phyloP scores from a whole-genome alignment of 2,113 vertebrate species.

The Myocastor coypus region DNA sequence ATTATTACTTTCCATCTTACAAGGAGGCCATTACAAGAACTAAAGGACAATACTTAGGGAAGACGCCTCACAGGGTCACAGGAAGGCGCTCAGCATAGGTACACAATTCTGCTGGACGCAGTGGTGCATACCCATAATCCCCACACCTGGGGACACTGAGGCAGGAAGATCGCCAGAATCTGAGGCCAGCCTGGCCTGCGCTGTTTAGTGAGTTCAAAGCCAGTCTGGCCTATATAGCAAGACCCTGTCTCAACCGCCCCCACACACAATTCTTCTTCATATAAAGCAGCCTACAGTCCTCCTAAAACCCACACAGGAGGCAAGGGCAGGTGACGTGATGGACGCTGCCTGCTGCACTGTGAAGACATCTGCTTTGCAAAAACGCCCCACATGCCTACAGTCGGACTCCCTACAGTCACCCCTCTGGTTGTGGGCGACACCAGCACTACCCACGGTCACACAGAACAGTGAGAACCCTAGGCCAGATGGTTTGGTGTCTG shows the following conservation, averaged over 20 bases:
- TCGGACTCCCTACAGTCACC: background rate
- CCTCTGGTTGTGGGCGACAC: background rate
- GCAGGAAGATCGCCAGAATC: background rate
- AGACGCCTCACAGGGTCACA: background rate
- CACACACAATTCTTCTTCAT: background rate
- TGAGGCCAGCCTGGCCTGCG: background rate
- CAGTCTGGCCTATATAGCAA: background rate
- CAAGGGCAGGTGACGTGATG: rapidly evolving
- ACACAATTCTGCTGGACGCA: background rate
- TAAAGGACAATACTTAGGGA: background rate
- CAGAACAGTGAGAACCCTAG: background rate
- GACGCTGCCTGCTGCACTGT: too few species aligned
- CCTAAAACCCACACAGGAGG: background rate
- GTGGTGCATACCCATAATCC: background rate
- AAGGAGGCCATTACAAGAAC: background rate
- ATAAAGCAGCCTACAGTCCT: background rate
- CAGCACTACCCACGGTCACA: rapidly evolving
- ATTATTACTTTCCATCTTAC: background rate
- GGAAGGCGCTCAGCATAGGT: background rate
- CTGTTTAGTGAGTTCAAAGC: background rate
- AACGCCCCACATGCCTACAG: too few species aligned
- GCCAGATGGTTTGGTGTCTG: background rate
- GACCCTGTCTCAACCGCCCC: background rate
- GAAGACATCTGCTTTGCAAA: background rate
- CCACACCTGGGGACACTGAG: background rate